Conservation (phyloP, 1,140 invertebrate genomes). For the Delia radicum region DNA sequence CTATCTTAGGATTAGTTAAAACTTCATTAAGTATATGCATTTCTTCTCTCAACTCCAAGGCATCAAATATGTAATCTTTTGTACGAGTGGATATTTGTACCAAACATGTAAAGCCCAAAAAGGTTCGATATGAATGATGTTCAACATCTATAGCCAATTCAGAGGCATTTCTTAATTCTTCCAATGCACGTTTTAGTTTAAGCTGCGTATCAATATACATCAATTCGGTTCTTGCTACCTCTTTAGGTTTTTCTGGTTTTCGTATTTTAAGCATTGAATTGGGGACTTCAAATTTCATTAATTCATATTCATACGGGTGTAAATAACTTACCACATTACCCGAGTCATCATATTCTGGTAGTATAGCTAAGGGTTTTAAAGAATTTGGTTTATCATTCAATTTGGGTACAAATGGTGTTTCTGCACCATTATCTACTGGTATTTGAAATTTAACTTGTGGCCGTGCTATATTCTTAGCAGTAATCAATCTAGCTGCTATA, state of each 20-base stretch:
- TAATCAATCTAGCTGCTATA: constrained; percentile 59
- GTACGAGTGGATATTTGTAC: constrained; percentile 90
- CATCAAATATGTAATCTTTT: constrained; percentile 91
- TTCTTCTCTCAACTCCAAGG: constrained; percentile 77
- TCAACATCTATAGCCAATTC: constrained; percentile 88
- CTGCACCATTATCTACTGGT: constrained; percentile 78
- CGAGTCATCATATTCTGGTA: constrained; percentile 67
- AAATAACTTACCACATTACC: constrained; percentile 67
- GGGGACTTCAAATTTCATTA: constrained; percentile 68
- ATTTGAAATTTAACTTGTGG: constrained; percentile 85
- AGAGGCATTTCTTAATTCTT: constrained; percentile 64
- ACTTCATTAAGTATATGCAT: constrained; percentile 85
- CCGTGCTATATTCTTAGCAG: constrained; percentile 73
- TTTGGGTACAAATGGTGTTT: constrained; percentile 76
- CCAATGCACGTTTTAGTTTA: constrained; percentile 67
- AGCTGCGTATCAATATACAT: constrained; percentile 68
- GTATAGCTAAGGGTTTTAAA: constrained; percentile 74
- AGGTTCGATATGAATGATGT: constrained; percentile 82
- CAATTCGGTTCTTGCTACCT: constrained; percentile 66
- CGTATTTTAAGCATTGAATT: constrained; percentile 57
- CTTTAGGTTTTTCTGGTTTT: constrained; percentile 52
- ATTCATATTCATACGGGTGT: constrained; percentile 89
- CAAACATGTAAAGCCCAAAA: constrained; percentile 86
- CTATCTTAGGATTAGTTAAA: constrained; percentile 86
- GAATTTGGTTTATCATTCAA: constrained; percentile 88